A percentile compares a stretch with the other conserved stretches of the same genome.
These are phyloP conservation scores for Corvus cornix DNA, from an alignment of 2,113 vertebrate species.

Conservation along the genomic window DNA sequence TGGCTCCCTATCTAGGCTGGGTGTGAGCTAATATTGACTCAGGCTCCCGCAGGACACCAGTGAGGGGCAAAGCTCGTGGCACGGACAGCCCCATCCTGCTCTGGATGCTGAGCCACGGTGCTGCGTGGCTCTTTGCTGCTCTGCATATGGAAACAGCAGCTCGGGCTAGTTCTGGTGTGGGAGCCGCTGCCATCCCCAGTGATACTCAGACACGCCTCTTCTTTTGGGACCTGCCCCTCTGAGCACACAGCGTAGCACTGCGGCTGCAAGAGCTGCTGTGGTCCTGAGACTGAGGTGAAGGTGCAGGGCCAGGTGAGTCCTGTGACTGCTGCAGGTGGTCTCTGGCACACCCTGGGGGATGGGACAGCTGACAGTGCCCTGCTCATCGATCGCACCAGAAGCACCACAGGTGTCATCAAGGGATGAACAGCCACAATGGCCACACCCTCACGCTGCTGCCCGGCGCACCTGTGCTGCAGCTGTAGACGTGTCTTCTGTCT, in stretches of 20 bases:
- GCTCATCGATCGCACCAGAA: fast-evolving
- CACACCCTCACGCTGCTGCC: background rate
- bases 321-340: background rate
- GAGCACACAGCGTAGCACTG: fast-evolving
- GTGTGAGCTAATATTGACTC: background rate
- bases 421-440: background rate
- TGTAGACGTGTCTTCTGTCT: background rate
- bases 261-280: background rate
- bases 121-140: background rate
- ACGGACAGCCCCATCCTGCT: background rate
- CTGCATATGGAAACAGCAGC: background rate
- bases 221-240: background rate
- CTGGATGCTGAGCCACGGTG: background rate
- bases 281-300: background rate
- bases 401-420: background rate
- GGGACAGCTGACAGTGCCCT: background rate
- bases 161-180: background rate
- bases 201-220: fast-evolving
- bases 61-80: background rate
- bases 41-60: background rate
- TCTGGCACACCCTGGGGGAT: fast-evolving
- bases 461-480: fast-evolving
- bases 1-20: background rate
- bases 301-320: background rate
- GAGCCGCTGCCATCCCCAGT: fast-evolving